A percentile compares a stretch with the other conserved stretches of the same genome.
phyloP scores from a whole-genome alignment of 2,888 invertebrate genomes.

The Pilophorus perplexus region DNA sequence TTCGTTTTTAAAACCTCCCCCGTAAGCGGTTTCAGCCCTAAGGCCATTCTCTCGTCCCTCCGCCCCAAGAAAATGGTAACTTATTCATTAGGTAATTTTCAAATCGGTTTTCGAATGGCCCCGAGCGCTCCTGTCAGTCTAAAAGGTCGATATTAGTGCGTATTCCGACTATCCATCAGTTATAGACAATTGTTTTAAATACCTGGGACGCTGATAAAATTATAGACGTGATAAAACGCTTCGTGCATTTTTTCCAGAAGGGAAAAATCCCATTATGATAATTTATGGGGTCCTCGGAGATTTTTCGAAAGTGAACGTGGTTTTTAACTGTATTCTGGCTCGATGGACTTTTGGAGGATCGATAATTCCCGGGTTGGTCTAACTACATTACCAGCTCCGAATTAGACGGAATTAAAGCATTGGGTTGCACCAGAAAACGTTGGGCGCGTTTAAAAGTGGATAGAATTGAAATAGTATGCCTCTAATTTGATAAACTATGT shows the following conservation, averaged over 20 bases:
- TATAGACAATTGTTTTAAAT: constrained; percentile 3
- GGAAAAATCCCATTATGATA: constrained; percentile 23
- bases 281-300: too few species aligned
- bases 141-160: constrained; percentile 24
- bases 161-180: constrained; percentile 35
- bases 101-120: constrained; percentile 23
- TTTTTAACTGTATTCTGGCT: too few species aligned
- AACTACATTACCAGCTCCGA: too few species aligned
- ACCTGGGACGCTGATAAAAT: not conserved
- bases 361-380: too few species aligned
- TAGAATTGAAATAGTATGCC: too few species aligned
- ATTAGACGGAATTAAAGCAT: too few species aligned
- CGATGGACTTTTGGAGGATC: too few species aligned
- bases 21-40: not conserved
- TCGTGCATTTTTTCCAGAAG: not conserved
- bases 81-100: constrained; percentile 38
- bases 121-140: constrained; percentile 11
- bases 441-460: too few species aligned
- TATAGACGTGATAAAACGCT: not conserved
- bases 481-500: too few species aligned
- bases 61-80: constrained; percentile 28
- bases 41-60: not conserved
- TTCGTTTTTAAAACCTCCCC: constrained; percentile 30
- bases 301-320: too few species aligned
- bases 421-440: too few species aligned